Conservation (phyloP, 2,113 vertebrate genomes). For the Mormoops blainvillei region DNA sequence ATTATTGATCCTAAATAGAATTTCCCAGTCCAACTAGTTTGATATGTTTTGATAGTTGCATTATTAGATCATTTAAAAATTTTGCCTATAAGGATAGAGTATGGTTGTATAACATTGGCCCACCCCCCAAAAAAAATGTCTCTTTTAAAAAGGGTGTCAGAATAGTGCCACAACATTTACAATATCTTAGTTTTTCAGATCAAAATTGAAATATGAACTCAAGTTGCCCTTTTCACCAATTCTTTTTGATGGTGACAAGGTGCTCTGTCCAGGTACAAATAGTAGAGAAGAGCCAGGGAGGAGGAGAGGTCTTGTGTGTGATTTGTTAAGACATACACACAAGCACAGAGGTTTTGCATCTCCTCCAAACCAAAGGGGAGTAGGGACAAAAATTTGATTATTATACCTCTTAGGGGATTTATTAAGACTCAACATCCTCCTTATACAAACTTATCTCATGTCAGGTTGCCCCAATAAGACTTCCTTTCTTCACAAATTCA, state of each 20-base stretch:
- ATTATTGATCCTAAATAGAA: not conserved
- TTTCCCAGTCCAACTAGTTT: not conserved
- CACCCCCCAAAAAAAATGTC: not conserved
- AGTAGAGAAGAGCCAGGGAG: not conserved
- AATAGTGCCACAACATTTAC: not conserved
- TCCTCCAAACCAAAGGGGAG: not conserved
- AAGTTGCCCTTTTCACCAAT: not conserved
- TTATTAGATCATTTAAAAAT: not conserved
- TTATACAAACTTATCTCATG: not conserved
- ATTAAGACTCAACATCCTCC: not conserved
- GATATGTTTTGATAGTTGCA: not conserved
- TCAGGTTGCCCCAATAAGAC: not conserved
- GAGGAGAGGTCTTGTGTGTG: not conserved
- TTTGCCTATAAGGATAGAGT: not conserved
- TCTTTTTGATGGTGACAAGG: not conserved
- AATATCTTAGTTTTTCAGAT: not conserved
- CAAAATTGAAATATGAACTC: not conserved
- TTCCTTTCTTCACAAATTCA: not conserved
- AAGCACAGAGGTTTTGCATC: not conserved
- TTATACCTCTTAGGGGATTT: not conserved
- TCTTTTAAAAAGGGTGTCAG: not conserved
- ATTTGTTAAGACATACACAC: not conserved
- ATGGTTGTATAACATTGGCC: not conserved
- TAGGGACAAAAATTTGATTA: not conserved
- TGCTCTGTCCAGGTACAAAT: not conserved